phyloP scores from a whole-genome alignment of 2,113 vertebrate genomes.

The Procavia capensis region DNA sequence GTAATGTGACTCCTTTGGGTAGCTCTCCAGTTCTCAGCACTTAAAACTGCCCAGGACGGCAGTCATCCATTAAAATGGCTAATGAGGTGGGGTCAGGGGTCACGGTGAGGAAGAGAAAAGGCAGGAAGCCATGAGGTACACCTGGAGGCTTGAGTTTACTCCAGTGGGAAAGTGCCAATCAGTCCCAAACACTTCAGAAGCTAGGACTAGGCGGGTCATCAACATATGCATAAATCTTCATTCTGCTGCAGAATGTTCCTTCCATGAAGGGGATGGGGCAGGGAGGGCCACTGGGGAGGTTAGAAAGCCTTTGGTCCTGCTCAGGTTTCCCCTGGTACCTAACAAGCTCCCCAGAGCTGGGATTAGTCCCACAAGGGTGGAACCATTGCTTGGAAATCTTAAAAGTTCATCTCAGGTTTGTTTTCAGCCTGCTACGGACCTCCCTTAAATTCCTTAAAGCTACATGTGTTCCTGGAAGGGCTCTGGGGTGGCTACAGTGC shows the following conservation, averaged over 20 bases:
- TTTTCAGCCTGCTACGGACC: conserved; percentile 67
- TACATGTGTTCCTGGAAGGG: conserved; percentile 62
- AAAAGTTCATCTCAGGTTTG: background rate
- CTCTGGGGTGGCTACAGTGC: background rate
- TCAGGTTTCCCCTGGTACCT: conserved; percentile 38
- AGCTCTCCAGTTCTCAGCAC: background rate
- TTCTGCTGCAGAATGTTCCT: conserved; percentile 60
- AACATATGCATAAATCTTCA: background rate
- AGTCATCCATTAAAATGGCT: background rate
- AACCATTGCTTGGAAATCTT: background rate
- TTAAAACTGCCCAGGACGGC: background rate
- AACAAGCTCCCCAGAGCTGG: conserved; percentile 59
- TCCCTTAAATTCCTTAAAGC: conserved; percentile 50
- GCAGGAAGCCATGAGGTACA: background rate
- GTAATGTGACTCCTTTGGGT: background rate
- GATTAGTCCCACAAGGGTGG: conserved; percentile 64
- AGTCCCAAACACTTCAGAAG: conserved; percentile 11
- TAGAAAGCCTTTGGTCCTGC: conserved; percentile 23
- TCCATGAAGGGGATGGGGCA: conserved; percentile 49
- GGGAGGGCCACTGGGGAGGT: background rate
- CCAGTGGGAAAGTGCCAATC: background rate
- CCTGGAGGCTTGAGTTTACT: background rate
- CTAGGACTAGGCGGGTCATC: conserved; percentile 39
- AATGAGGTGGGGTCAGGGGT: background rate
- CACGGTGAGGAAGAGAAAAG: background rate